Evolutionary conservation across 1,140 invertebrate species (phyloP), one percentile per base, ranked within the genome.

Genomic region (Whitmania pigra): DNA sequence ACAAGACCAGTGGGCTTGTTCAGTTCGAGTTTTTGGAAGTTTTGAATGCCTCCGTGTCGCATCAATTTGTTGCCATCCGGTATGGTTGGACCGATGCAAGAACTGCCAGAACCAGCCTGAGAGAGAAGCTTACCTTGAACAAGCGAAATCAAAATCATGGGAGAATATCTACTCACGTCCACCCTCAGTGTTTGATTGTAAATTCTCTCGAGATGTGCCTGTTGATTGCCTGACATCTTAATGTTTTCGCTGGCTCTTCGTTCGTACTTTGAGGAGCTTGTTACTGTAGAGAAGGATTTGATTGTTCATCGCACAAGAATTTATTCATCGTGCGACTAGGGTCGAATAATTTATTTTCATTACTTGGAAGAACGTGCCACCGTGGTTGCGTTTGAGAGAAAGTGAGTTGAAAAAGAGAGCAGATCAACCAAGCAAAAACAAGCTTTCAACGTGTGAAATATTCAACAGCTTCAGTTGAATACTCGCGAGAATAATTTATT

Each of bases 201-300:
- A 15, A 83, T 72, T 71, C 80, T 82, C 75, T 84, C 81, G 67
- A 83, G 76, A 74, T 83, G 78, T 67, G 77, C 74, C 83, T 87
- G 81, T 80, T 86, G 78, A 81, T 83, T 83, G 69, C 84, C 75
- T 80, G 83, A 75, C 78, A 82, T 76, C 75, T 85, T 76, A 79
- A 86, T 86, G 40, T 88, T 89, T 83, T 93, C 93, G 73, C 90
- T 92, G 49, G 92, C 92, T 76, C 93, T 85, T 57, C 93, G 86
- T 18, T 49, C 43, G 43, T 49, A 49, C 43, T 49, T 49, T 11
- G 43, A 5, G 43, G 43, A 49, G 43, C 15, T 49, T 49, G 43
- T 49, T 13, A 49, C 43, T 49, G 31, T 36, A 36, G 31, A 2
- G 31, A 36, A 36, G 31, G 31, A 36, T 3, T 36, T 36, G 2